These are phyloP conservation scores for Metopia argyrocephala DNA, from an alignment of 2,888 invertebrate genomes.

Conservation along the genomic window DNA sequence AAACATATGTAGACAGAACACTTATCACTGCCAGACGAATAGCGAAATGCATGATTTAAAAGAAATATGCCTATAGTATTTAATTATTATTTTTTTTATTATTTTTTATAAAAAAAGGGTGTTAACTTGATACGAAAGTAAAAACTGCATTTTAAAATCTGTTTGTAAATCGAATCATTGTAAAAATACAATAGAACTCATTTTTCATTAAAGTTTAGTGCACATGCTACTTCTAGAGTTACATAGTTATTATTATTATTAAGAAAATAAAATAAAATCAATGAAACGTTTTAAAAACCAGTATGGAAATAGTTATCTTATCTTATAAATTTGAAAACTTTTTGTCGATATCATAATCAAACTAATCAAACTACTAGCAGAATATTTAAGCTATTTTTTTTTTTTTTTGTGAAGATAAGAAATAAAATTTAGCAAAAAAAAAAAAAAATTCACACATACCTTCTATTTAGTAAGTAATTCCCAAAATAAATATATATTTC, in stretches of 20 bases:
- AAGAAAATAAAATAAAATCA: background rate
- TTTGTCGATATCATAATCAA: background rate
- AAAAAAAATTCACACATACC: background rate
- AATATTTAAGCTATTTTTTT: background rate
- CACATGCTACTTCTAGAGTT: too few relatives aligned
- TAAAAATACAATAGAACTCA: too few relatives aligned
- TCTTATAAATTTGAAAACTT: too few relatives aligned
- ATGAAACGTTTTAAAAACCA: background rate
- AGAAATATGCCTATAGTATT: too few relatives aligned
- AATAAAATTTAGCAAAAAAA: background rate
- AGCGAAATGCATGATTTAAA: slow-evolving; percentile 3
- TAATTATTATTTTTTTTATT: background rate
- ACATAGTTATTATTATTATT: too few relatives aligned
- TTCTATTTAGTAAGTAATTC: background rate
- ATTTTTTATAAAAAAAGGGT: too few relatives aligned
- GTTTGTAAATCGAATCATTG: too few relatives aligned
- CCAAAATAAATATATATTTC: too few relatives aligned
- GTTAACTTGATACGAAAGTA: too few relatives aligned
- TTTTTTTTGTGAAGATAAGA: background rate
- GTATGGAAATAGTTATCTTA: background rate
- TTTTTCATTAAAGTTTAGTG: too few relatives aligned
- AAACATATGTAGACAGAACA: slow-evolving; percentile 9
- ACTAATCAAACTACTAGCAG: background rate
- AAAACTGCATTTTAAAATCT: too few relatives aligned
- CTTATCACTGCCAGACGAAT: slow-evolving; percentile 24